Evolutionary conservation across 2,888 invertebrate species (phyloP).

Genomic region (Caenorhabditis uteleia): DNA sequence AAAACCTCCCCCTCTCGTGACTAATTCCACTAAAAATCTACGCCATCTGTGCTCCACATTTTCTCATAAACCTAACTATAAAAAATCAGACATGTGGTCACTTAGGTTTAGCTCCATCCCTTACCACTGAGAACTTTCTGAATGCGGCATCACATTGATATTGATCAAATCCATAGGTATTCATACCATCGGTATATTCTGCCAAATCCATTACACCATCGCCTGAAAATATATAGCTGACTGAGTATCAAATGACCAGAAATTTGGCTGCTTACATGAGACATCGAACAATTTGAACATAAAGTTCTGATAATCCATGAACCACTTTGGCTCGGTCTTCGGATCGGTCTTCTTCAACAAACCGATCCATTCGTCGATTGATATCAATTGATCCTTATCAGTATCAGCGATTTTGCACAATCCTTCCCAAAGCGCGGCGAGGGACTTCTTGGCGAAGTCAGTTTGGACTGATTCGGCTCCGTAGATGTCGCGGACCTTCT

Average conservation of each 20-base stretch:
- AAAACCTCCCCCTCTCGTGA: too few species aligned
- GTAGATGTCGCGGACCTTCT: conserved; percentile 68
- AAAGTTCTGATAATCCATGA: conserved; percentile 64
- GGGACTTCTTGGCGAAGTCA: conserved; percentile 58
- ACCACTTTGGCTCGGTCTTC: conserved; percentile 64
- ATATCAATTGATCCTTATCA: conserved; percentile 63
- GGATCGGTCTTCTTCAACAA: conserved; percentile 53
- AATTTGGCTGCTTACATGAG: conserved; percentile 44
- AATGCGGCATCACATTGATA: conserved; percentile 58
- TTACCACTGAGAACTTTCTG: conserved; percentile 51
- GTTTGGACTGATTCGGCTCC: conserved; percentile 67
- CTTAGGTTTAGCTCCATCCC: too few species aligned
- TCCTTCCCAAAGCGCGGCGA: conserved; percentile 67
- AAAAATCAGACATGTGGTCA: too few species aligned
- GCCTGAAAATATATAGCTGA: conserved; percentile 27
- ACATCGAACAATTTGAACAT: conserved; percentile 70
- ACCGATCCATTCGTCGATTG: conserved; percentile 62
- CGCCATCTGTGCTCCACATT: too few species aligned
- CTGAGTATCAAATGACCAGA: not conserved
- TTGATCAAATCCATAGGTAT: conserved; percentile 57
- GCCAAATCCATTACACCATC: conserved; percentile 66
- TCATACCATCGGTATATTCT: conserved; percentile 69
- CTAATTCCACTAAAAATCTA: too few species aligned
- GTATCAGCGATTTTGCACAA: conserved; percentile 58
- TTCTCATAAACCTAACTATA: too few species aligned